phyloP scores from a whole-genome alignment of 1,140 invertebrate genomes.

The Drosophila repleta region DNA sequence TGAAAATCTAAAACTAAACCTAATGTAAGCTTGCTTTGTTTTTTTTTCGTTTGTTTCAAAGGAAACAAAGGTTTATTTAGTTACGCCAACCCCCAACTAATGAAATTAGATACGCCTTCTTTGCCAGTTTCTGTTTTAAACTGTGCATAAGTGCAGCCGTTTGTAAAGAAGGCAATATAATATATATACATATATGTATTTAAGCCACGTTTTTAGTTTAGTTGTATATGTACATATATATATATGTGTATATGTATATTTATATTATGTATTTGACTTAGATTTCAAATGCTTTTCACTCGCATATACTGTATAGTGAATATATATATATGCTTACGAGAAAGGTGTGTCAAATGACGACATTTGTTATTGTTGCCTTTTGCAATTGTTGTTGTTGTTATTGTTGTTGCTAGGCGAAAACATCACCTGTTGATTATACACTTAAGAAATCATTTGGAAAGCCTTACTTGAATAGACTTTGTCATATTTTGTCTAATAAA shows the following conservation, averaged over 20 bases:
- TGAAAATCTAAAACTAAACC: slow-evolving; percentile 31
- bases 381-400: background rate
- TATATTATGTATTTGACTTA: slow-evolving; percentile 55
- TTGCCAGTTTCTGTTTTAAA: background rate
- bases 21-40: slow-evolving; percentile 13
- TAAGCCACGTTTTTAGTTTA: too few species aligned
- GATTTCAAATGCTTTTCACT: slow-evolving; percentile 50
- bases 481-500: too few species aligned
- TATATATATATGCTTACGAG: slow-evolving; percentile 22
- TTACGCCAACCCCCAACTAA: background rate
- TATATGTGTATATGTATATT: slow-evolving; percentile 7
- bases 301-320: slow-evolving; percentile 16
- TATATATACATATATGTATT: slow-evolving; percentile 15
- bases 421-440: slow-evolving; percentile 20
- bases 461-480: too few species aligned
- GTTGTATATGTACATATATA: too few species aligned
- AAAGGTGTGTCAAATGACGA: slow-evolving; percentile 49
- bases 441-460: too few species aligned
- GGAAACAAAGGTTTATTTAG: background rate
- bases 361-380: slow-evolving; percentile 31
- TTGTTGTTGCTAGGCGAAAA: slow-evolving; percentile 25
- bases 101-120: slow-evolving; percentile 57
- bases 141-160: slow-evolving; percentile 54
- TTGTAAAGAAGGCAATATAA: slow-evolving; percentile 57
- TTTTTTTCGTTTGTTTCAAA: slow-evolving; percentile 10